Conservation (phyloP, 30 jellyfish, hydroid and myxozoan species). For the Hydractinia echinata region DNA sequence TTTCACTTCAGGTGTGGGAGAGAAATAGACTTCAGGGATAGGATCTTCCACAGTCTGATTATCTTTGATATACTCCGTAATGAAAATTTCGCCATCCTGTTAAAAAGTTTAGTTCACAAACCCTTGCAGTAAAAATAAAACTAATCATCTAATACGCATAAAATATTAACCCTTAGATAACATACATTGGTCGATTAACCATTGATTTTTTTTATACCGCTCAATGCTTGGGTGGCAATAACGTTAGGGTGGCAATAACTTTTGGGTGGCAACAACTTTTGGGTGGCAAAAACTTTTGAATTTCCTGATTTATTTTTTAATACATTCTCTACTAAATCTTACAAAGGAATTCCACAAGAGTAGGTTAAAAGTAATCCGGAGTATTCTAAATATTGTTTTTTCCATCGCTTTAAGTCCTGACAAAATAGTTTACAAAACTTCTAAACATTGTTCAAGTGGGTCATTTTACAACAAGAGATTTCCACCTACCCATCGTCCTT, state of each 20-base stretch:
- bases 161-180: too few species aligned
- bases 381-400: too few species aligned
- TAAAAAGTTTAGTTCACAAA: background rate
- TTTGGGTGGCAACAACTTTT: too few species aligned
- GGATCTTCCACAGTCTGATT: conserved; percentile 65
- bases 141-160: too few species aligned
- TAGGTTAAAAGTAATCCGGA: too few species aligned
- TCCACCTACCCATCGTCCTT: conserved; percentile 89
- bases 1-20: conserved; percentile 65
- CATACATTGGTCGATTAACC: too few species aligned
- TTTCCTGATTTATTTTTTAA: background rate
- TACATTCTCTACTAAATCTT: background rate
- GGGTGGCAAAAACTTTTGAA: background rate
- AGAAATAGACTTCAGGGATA: conserved; percentile 58
- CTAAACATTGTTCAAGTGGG: too few species aligned
- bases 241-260: background rate
- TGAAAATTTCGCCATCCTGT: conserved; percentile 80
- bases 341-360: too few species aligned
- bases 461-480: background rate
- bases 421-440: too few species aligned
- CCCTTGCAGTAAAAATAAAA: too few species aligned
- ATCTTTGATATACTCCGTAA: conserved; percentile 59
- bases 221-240: background rate
- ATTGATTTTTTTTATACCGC: too few species aligned
- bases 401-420: too few species aligned